phyloP scores from a whole-genome alignment of 2,113 vertebrate species.

The Archocentrus centrarchus region DNA sequence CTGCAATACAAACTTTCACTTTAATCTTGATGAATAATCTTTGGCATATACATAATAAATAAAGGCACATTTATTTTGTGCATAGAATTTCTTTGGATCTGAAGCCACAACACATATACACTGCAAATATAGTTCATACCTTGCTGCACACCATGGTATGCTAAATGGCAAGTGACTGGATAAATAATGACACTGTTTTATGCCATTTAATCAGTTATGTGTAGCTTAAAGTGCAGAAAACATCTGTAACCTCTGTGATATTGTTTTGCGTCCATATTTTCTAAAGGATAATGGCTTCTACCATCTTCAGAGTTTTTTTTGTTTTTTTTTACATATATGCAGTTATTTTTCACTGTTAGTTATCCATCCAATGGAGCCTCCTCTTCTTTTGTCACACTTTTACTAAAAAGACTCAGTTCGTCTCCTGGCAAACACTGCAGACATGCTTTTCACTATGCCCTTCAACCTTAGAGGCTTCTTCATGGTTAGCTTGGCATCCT shows the following conservation, averaged over 20 bases:
- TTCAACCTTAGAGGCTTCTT: constrained; percentile 84
- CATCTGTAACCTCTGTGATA: neutral
- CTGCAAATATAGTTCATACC: neutral
- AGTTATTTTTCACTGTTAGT: neutral
- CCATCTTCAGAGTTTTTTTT: neutral
- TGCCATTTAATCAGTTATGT: neutral
- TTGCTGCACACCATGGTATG: neutral
- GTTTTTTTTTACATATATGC: neutral
- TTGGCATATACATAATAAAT: constrained; percentile 2
- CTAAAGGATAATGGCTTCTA: constrained; percentile 6
- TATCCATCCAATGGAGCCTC: neutral
- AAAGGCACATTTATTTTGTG: constrained; percentile 23
- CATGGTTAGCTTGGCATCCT: constrained; percentile 74
- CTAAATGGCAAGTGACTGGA: neutral
- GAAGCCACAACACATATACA: neutral
- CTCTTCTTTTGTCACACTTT: neutral
- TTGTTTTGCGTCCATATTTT: neutral
- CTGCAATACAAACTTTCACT: neutral
- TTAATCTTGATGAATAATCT: neutral
- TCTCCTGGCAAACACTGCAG: constrained; percentile 85
- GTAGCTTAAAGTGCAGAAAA: constrained; percentile 4
- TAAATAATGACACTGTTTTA: neutral
- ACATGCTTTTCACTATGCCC: constrained; percentile 88
- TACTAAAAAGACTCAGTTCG: constrained; percentile 85
- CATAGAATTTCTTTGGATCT: constrained; percentile 15